Evolutionary conservation across 2,113 vertebrate species (phyloP), one percentile per base, ranked within the genome.

Genomic region (Myiozetetes cayanensis): DNA sequence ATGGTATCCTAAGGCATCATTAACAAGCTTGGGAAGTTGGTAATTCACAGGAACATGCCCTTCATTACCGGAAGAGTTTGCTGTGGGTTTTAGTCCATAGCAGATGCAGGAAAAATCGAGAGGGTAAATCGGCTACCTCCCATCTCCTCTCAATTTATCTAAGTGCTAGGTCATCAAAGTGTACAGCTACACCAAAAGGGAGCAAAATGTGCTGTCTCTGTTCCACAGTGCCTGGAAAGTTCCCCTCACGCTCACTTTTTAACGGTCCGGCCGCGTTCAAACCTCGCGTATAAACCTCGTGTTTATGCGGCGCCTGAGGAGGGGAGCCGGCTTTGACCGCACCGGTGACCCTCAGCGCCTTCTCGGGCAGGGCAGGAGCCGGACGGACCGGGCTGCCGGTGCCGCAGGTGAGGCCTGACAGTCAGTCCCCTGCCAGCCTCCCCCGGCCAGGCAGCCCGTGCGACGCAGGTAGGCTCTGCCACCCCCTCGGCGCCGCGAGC

Each of bases 341-440:
- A 6, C 37, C 9, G 22, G 8, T 39, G 61, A 75, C 78, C 52
- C 79, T 27, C 62, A 9, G 43, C 7, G 56, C 74, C 56, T 68
- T 43, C 58, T 7, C n/a, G 8, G 37, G 78, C 87, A 9, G 50
- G 66, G 39, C 59, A 17, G 21, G 53, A 65, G 24, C 20, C 55
- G 39, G 49, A 7, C 15, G 8, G 27, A 2, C 1, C 0, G 25
- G 19, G 49, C 44, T 7, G 37, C 10, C n/a, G 3, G 9, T 53
- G 30, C 78, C 35, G 50, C 1, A 50, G 82, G 37, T 14, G 56
- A 68, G 46, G 82, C 37, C 11, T 0, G 17, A 13, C 2, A 47
- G 15, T 41, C 2, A 47, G 15, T 41, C 18, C n/a, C 22, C 44
- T 6, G 62, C 19, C 58, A 59, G 9, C 53, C 13, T 41, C 47